phyloP scores from a whole-genome alignment of 2,888 invertebrate genomes.

The Myopa tessellatipennis region DNA sequence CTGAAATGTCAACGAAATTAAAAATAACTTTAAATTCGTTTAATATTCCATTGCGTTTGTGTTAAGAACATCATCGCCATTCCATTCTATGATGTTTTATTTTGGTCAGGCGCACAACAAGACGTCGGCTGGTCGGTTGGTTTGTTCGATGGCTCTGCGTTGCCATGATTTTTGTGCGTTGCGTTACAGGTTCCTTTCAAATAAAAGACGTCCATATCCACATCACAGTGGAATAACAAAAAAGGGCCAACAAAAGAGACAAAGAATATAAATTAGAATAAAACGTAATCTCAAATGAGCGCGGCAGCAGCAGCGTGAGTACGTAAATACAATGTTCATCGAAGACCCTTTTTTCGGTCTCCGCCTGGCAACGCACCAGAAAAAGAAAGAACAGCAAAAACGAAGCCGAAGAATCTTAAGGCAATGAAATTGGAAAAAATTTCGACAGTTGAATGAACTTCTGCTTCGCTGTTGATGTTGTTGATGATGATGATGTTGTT shows the following conservation, averaged over 20 bases:
- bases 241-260: too few relatives aligned
- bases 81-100: too few relatives aligned
- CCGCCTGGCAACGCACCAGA: background rate
- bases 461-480: background rate
- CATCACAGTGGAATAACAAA: too few relatives aligned
- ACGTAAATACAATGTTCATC: background rate
- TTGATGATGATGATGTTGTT: background rate
- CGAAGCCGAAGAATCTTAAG: conserved; percentile 22
- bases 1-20: conserved; percentile 7
- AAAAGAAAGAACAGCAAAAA: conserved; percentile 18
- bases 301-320: background rate
- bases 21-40: conserved; percentile 5
- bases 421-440: conserved; percentile 43
- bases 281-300: too few relatives aligned
- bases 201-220: too few relatives aligned
- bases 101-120: too few relatives aligned
- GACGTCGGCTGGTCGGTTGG: too few relatives aligned
- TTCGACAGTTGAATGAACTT: conserved; percentile 65
- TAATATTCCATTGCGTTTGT: conserved; percentile 1
- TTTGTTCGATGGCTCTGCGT: too few relatives aligned
- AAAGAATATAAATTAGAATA: too few relatives aligned
- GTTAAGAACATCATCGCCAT: background rate
- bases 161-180: too few relatives aligned
- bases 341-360: background rate
- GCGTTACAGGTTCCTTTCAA: too few relatives aligned